phyloP scores from a whole-genome alignment of 2,797 vertebrate species.

The Anableps anableps region DNA sequence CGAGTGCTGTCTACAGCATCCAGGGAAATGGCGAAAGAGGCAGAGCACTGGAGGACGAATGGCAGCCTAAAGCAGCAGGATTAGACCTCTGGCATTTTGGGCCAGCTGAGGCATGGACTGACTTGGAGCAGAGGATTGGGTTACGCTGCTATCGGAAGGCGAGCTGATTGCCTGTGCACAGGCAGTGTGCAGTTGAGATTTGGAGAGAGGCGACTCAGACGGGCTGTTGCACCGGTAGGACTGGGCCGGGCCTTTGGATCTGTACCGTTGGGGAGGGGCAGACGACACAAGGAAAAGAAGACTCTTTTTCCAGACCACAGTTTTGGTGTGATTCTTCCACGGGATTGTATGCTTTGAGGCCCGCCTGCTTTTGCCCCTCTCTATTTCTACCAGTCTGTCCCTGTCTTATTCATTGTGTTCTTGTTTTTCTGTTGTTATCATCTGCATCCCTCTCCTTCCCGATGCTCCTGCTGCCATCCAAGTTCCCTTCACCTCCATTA shows the following conservation, averaged over 20 bases:
- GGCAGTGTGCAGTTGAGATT: slow-evolving; percentile 51
- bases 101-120: slow-evolving; percentile 66
- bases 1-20: slow-evolving; percentile 83
- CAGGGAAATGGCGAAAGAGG: slow-evolving; percentile 80
- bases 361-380: slow-evolving; percentile 61
- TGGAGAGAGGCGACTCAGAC: slow-evolving; percentile 54
- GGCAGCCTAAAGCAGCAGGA: slow-evolving; percentile 67
- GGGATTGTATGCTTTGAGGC: slow-evolving; percentile 68
- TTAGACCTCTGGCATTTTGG: slow-evolving; percentile 65
- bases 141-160: slow-evolving; percentile 51
- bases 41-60: slow-evolving; percentile 71
- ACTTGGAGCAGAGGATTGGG: slow-evolving; percentile 54
- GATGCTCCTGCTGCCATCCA: slow-evolving; percentile 62
- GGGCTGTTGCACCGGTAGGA: slow-evolving; percentile 74
- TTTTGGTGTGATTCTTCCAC: slow-evolving; percentile 69
- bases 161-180: slow-evolving; percentile 50
- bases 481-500: slow-evolving; percentile 43
- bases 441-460: slow-evolving; percentile 35
- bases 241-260: slow-evolving; percentile 79
- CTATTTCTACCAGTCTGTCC: slow-evolving; percentile 42
- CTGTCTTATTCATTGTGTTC: slow-evolving; percentile 49
- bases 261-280: slow-evolving; percentile 80
- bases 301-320: slow-evolving; percentile 77
- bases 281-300: slow-evolving; percentile 72
- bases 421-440: slow-evolving; percentile 51